Evolutionary conservation across 2,888 invertebrate species (phyloP).

Genomic region (Dolichopus griseipennis): DNA sequence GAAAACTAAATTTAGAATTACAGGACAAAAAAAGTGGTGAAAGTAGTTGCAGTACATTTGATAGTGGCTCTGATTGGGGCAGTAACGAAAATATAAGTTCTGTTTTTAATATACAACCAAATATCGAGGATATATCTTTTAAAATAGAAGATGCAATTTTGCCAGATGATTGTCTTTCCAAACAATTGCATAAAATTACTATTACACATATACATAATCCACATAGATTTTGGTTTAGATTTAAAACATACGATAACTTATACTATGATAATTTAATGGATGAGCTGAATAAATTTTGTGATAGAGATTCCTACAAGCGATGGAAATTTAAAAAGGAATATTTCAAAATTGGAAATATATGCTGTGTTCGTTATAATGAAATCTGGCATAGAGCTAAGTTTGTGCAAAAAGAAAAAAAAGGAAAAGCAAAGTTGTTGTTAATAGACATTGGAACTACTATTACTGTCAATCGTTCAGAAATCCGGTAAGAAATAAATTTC

Average conservation of each 20-base stretch:
- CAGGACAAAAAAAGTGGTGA: too few relatives aligned
- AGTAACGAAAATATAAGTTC: background rate
- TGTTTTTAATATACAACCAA: background rate
- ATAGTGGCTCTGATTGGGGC: background rate
- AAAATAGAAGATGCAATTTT: background rate
- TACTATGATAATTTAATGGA: background rate
- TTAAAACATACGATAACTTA: background rate
- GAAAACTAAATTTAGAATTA: too few relatives aligned
- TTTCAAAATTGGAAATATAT: background rate
- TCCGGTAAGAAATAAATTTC: background rate
- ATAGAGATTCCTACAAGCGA: background rate
- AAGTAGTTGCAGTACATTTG: background rate
- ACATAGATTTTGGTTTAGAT: constrained; percentile 1
- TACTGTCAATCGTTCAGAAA: background rate
- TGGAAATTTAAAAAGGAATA: background rate
- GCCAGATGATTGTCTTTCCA: background rate
- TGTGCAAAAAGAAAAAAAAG: background rate
- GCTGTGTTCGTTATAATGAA: background rate
- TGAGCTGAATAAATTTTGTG: background rate
- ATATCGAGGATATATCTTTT: background rate
- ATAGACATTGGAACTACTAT: background rate
- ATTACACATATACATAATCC: background rate
- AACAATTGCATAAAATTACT: background rate
- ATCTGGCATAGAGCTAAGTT: background rate
- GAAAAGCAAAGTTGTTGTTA: background rate